phyloP scores from a whole-genome alignment of 2,797 vertebrate species.

The Microchirus variegatus region DNA sequence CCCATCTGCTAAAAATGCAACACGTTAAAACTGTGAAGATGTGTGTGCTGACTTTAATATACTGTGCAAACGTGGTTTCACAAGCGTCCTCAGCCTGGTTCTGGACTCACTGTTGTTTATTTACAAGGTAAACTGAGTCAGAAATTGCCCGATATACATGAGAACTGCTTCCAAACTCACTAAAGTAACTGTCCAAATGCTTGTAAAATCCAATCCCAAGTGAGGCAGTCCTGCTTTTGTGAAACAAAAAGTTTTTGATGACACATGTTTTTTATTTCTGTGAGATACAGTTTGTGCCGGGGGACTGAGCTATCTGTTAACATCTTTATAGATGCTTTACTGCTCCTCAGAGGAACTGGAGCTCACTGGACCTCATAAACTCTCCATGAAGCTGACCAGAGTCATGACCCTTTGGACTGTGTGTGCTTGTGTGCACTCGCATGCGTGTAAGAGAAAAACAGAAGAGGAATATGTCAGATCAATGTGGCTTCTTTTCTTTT shows the following conservation, averaged over 20 bases:
- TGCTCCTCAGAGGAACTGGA: conserved; percentile 49
- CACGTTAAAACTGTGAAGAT: too few species aligned
- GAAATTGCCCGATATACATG: background rate
- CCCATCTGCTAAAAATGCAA: too few species aligned
- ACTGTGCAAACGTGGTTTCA: too few species aligned
- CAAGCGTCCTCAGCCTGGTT: too few species aligned
- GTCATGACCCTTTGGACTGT: conserved; percentile 34
- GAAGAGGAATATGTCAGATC: conserved; percentile 14
- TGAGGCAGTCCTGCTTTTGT: background rate
- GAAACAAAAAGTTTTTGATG: conserved; percentile 11
- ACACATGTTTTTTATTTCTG: conserved; percentile 57
- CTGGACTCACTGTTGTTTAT: background rate
- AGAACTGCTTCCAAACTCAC: background rate
- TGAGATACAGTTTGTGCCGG: conserved; percentile 5
- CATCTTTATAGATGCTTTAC: conserved; percentile 61
- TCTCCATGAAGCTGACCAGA: conserved; percentile 44
- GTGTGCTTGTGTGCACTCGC: conserved; percentile 15
- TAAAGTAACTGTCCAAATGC: background rate
- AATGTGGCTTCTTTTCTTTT: conserved; percentile 20
- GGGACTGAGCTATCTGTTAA: conserved; percentile 34
- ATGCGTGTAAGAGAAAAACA: background rate
- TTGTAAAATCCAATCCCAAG: background rate
- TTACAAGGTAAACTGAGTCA: background rate
- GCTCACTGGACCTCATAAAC: conserved; percentile 62
- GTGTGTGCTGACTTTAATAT: too few species aligned